phyloP scores from a whole-genome alignment of 2,888 invertebrate species.

The Pandemis corylana region DNA sequence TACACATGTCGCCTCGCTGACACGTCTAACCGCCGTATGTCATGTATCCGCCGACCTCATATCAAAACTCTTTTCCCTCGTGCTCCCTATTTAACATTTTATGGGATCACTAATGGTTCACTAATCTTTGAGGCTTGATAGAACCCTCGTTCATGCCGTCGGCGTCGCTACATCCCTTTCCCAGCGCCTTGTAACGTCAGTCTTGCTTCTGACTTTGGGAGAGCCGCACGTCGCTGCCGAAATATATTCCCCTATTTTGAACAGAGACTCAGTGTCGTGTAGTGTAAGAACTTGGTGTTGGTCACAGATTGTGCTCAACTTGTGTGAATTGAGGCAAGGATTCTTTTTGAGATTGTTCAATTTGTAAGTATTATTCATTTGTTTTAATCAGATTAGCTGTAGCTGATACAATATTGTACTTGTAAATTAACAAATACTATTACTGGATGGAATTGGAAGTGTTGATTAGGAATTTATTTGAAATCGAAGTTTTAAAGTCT shows the following conservation, averaged over 20 bases:
- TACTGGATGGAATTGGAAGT: background rate
- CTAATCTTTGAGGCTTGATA: conserved; percentile 27
- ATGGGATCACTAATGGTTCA: conserved; percentile 30
- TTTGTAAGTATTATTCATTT: conserved; percentile 32
- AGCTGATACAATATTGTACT: background rate
- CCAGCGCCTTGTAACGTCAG: conserved; percentile 44
- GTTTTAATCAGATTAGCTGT: background rate
- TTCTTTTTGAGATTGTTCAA: conserved; percentile 18
- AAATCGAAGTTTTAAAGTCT: background rate
- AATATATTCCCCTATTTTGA: conserved; percentile 42
- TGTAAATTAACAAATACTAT: background rate
- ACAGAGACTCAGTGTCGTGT: conserved; percentile 46
- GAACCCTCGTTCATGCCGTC: conserved; percentile 7
- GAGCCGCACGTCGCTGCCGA: conserved; percentile 46
- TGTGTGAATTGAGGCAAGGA: conserved; percentile 31
- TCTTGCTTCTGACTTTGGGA: conserved; percentile 43
- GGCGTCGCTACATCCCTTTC: conserved; percentile 17
- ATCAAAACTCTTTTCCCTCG: conserved; percentile 7
- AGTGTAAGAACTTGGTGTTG: conserved; percentile 41
- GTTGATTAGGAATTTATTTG: background rate
- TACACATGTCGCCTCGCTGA: background rate
- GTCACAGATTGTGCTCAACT: conserved; percentile 30
- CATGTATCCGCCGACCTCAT: background rate
- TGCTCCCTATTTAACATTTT: conserved; percentile 34
- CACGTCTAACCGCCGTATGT: background rate